A percentile compares a stretch with the other conserved stretches of the same genome.
phyloP scores from a whole-genome alignment of 2,888 invertebrate genomes.

The Muscina levida region DNA sequence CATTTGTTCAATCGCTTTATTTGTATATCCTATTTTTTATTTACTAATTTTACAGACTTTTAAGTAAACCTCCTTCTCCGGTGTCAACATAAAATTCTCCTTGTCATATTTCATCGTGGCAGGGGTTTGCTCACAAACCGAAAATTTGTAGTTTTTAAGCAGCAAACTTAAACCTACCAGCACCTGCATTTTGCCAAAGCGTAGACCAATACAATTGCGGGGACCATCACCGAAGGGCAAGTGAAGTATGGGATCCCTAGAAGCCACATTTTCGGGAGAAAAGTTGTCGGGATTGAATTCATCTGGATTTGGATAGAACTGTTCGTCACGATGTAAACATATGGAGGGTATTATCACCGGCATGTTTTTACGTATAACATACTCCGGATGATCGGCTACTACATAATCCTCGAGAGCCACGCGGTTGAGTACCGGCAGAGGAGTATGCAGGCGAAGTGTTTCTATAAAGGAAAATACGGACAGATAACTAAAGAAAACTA shows the following conservation, averaged over 20 bases:
- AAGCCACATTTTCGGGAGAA: constrained; percentile 81
- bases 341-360: constrained; percentile 73
- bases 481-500: too few relatives aligned
- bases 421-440: constrained; percentile 81
- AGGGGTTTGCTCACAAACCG: constrained; percentile 68
- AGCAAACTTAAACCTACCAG: constrained; percentile 73
- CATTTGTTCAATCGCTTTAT: too few relatives aligned
- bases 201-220: constrained; percentile 75
- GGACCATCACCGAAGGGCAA: constrained; percentile 78
- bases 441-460: constrained; percentile 82
- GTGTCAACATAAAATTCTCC: constrained; percentile 66
- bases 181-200: constrained; percentile 76
- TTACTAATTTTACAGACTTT: constrained; percentile 50
- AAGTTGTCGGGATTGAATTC: constrained; percentile 84
- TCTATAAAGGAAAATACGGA: constrained; percentile 75
- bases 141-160: constrained; percentile 72
- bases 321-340: constrained; percentile 82
- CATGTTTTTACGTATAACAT: constrained; percentile 79
- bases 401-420: constrained; percentile 81
- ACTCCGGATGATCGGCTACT: constrained; percentile 80
- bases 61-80: constrained; percentile 68
- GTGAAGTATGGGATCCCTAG: constrained; percentile 79
- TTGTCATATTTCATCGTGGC: constrained; percentile 70
- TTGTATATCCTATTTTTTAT: too few relatives aligned
- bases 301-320: constrained; percentile 81